Base-by-base conservation (phyloP, 2,113 vertebrate species). In the Caloenas nicobarica region DNA sequence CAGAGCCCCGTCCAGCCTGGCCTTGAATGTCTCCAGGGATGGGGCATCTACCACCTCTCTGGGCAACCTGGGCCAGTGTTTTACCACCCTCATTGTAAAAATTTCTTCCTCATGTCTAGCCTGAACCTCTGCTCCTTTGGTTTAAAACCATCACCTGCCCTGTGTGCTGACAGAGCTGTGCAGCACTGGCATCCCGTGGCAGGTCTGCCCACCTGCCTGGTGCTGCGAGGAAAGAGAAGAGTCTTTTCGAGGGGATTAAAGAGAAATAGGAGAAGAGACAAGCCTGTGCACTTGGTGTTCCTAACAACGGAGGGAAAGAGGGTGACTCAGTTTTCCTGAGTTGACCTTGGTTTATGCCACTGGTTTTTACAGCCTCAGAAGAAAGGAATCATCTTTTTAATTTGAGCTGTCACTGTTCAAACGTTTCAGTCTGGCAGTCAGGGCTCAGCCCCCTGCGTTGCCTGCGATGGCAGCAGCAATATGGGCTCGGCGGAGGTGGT, bases 371-470 rank as follows among this genome's bases (percentile, higher is more conserved):
- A 88, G 31, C 10, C 56, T 26, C 40, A n/a, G 40, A 89, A 91
- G 61, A 74, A 93, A 62, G 16, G 48, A 73, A 73, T 21, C 4
- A 57, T 16, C 40, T 42, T 51, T 88, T 88, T 56, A 68, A 48
- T 90, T 60, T 4, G 6, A 66, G 40, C 40, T 66, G 25, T 66
- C 58, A 36, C 46, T 81, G 65, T 74, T 76, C 31, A 11, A 61
- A 26, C 7, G 7, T 16, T 34, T 18, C 13, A 11, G 8, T 17
- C 64, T 38, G 70, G 46, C 81, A 54, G 50, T 5, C 0, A 1
- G n/a, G 16, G 31, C 76, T 66, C 46, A 71, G 71, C 26, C 15
- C 10, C 34, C 0, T 1, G 0, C 0, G 0, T 4, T 66, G 56
- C 79, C 66, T 33, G 8, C 0, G 0, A 53, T 0, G 0, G 66